Evolutionary conservation across 2,888 invertebrate genomes (phyloP), one percentile per base, ranked within the genome.

Genomic region (Philereme transversata): DNA sequence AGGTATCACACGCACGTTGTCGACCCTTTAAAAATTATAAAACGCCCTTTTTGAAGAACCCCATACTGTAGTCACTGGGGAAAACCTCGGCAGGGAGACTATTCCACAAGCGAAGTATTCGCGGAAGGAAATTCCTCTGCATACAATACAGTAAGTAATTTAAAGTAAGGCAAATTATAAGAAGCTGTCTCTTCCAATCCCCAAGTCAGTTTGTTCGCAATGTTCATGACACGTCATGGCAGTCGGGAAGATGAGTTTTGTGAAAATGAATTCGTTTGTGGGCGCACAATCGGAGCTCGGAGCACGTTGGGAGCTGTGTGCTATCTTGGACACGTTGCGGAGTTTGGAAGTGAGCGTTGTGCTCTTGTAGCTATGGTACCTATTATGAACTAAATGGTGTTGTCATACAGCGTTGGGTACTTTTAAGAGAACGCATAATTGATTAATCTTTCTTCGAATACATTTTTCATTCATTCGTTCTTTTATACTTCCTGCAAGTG

Each of bases 241-340:
- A 77, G 86, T 79, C 82, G 83, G 80, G 81, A 88, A 90, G 90
- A 89, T 88, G 90, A 90, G 88, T 90, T 90, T 87, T 88, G 88
- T 87, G 87, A 81, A 88, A 70, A 90, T 89, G 90, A 89, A 89
- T 90, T 90, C 88, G 88, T 87, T 87, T 78, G 78, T 74, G 67
- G 62, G 67, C 75, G 76, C 77, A 87, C 87, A 87, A 86, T 87
- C 85, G 87, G 83, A 84, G 58, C 71, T 63, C 57, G 70, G 72
- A 46, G 46, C 52, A 44, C 70, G 72, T 68, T 65, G 62, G 65
- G 10, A 58, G 60, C 56, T 65, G 64, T 57, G 61, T 72, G 74
- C 75, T 80, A 79, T 79, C 81, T 80, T 81, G 76, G 72, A 74
- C 70, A 69, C 45, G 56, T 56, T 59, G 40, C 22, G 47, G 35